These are phyloP conservation scores for Proteles cristata DNA, from an alignment of 2,113 vertebrate species.

Conservation along the genomic window DNA sequence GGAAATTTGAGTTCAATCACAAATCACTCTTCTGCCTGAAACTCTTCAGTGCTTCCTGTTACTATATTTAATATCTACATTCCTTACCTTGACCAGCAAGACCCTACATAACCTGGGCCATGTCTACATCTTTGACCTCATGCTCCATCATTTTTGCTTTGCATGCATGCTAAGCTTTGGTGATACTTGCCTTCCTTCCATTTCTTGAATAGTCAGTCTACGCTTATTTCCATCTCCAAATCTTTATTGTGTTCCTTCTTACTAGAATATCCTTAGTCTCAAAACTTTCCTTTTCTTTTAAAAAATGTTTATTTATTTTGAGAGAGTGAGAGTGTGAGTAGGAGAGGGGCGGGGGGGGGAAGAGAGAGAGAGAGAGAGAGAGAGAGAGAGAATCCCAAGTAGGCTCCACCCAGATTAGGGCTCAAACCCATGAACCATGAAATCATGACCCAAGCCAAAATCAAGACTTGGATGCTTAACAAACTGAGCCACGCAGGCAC, in stretches of 20 bases:
- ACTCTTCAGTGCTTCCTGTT: background rate
- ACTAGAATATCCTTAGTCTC: background rate
- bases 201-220: background rate
- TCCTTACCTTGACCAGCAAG: background rate
- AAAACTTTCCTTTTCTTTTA: background rate
- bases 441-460: too few species aligned
- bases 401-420: too few species aligned
- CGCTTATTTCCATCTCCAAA: background rate
- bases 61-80: background rate
- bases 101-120: background rate
- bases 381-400: too few species aligned
- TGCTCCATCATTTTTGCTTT: background rate
- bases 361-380: too few species aligned
- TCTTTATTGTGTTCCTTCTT: background rate
- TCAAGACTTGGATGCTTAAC: too few species aligned
- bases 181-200: background rate
- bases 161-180: background rate
- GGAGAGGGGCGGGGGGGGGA: too few species aligned
- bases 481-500: too few species aligned
- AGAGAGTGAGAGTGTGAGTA: too few species aligned
- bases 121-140: background rate
- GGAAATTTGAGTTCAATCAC: background rate
- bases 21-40: background rate
- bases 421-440: too few species aligned
- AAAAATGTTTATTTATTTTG: too few species aligned